phyloP scores from a whole-genome alignment of 2,888 invertebrate species.

The Cataglyphis altisquamis region DNA sequence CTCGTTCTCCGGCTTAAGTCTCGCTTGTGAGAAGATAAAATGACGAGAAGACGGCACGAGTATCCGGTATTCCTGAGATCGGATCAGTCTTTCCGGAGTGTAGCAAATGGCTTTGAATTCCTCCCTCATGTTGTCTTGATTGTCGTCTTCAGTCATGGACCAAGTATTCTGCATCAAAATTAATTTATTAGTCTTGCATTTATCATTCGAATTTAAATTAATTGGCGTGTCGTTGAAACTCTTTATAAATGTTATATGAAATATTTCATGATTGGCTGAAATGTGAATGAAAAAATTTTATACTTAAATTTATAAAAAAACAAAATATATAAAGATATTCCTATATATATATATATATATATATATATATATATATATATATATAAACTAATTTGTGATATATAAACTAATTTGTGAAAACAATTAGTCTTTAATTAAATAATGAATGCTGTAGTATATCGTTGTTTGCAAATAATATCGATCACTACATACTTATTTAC shows the following conservation, averaged over 20 bases:
- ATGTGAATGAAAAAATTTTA: neutral
- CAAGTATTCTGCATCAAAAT: neutral
- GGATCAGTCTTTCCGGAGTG: conserved; percentile 82
- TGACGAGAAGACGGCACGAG: conserved; percentile 76
- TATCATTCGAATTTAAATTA: neutral
- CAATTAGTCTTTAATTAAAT: conserved; percentile 1
- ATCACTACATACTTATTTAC: conserved; percentile 23
- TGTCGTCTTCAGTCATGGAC: neutral
- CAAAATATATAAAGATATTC: neutral
- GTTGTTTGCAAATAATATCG: conserved; percentile 14
- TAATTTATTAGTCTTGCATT: neutral
- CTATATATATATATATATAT: neutral
- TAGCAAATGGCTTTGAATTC: conserved; percentile 72
- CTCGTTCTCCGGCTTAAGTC: conserved; percentile 57
- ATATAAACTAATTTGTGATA: neutral
- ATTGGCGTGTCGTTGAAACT: neutral
- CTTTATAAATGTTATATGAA: neutral
- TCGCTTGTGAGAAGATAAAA: conserved; percentile 62
- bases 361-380: neutral
- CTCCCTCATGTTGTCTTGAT: conserved; percentile 41
- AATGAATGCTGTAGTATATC: neutral
- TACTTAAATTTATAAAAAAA: neutral
- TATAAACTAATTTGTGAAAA: conserved; percentile 4
- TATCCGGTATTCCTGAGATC: conserved; percentile 81
- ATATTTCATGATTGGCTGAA: neutral